These are phyloP conservation scores for Hepsetus odoe DNA, from an alignment of 2,113 vertebrate genomes.

Conservation along the genomic window DNA sequence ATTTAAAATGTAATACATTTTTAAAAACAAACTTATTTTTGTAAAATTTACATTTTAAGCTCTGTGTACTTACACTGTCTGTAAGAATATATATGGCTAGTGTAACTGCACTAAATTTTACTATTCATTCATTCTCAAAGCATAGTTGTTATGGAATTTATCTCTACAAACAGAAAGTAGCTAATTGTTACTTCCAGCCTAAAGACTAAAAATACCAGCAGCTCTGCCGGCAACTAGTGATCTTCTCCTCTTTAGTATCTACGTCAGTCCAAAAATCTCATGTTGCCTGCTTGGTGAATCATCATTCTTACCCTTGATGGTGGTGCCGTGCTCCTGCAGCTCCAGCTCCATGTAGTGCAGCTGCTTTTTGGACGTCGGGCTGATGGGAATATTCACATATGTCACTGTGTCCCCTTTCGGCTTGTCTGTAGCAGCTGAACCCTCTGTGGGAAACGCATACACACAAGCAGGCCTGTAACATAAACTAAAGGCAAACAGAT, in stretches of 20 bases:
- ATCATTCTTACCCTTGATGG: conserved; percentile 71
- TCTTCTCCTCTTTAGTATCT: not conserved
- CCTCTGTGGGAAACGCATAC: conserved; percentile 72
- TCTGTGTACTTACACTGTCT: too few species aligned
- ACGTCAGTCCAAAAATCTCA: not conserved
- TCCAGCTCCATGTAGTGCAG: conserved; percentile 91
- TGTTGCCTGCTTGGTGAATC: not conserved
- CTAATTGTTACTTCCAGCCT: not conserved
- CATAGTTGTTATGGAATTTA: not conserved
- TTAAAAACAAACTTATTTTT: too few species aligned
- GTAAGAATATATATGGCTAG: not conserved
- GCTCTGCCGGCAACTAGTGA: not conserved
- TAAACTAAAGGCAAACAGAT: not conserved
- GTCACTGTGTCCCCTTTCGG: conserved; percentile 73
- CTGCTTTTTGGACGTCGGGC: conserved; percentile 83
- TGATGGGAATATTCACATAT: conserved; percentile 88
- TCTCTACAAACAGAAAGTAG: not conserved
- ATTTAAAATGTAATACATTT: too few species aligned
- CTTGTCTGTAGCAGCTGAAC: conserved; percentile 66
- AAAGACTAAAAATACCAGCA: not conserved
- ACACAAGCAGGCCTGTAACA: conserved; percentile 22
- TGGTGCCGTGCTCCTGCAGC: conserved; percentile 75
- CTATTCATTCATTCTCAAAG: not conserved
- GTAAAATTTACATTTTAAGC: too few species aligned
- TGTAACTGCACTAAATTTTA: too few species aligned